These are phyloP conservation scores for Brenthis hecate DNA, from an alignment of 2,888 invertebrate species.

Conservation along the genomic window DNA sequence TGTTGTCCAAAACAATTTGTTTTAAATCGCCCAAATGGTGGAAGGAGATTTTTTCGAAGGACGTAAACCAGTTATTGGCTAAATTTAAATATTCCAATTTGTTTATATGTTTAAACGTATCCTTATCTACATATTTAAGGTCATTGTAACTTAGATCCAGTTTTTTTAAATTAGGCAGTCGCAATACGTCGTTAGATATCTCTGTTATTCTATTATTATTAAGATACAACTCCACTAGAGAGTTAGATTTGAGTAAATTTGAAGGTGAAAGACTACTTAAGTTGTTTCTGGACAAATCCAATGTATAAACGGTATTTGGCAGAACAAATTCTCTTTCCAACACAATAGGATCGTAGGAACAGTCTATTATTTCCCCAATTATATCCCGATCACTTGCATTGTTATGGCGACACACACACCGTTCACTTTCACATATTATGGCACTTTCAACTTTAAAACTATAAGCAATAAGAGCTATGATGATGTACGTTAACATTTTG, in stretches of 20 bases:
- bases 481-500: slow-evolving; percentile 48
- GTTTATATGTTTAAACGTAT: slow-evolving; percentile 62
- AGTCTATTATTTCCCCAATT: slow-evolving; percentile 58
- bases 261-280: slow-evolving; percentile 51
- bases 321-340: slow-evolving; percentile 47
- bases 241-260: slow-evolving; percentile 52
- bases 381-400: slow-evolving; percentile 54
- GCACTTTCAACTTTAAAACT: slow-evolving; percentile 47
- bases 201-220: slow-evolving; percentile 59
- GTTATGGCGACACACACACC: slow-evolving; percentile 54
- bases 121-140: slow-evolving; percentile 60
- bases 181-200: slow-evolving; percentile 56
- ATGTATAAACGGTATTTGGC: slow-evolving; percentile 53
- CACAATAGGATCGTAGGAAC: slow-evolving; percentile 51
- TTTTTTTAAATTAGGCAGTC: slow-evolving; percentile 58
- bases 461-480: slow-evolving; percentile 43
- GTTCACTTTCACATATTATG: slow-evolving; percentile 57
- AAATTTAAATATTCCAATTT: slow-evolving; percentile 70
- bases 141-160: slow-evolving; percentile 71
- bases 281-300: slow-evolving; percentile 67
- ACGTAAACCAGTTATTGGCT: slow-evolving; percentile 67
- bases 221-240: slow-evolving; percentile 55
- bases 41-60: slow-evolving; percentile 63
- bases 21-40: slow-evolving; percentile 63
- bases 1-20: slow-evolving; percentile 71